Base-by-base conservation (phyloP, 2,888 invertebrate genomes). In the Tetragonula carbonaria region DNA sequence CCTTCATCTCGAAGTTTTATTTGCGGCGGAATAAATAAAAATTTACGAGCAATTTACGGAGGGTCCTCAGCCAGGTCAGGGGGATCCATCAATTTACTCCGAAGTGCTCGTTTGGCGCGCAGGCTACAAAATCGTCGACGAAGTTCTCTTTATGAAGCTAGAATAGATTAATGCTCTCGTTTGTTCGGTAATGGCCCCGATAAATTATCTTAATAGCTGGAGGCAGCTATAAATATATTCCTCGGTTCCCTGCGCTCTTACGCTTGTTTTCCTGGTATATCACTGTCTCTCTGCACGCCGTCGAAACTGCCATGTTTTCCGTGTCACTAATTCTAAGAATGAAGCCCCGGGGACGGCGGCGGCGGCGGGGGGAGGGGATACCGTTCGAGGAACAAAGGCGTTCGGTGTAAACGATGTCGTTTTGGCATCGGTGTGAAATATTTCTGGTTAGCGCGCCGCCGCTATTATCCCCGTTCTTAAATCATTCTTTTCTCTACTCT, bases 161-260 rank as follows among this genome's bases (percentile, higher is more conserved):
- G 94, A 94, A 94, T 94, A 94, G 94, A 94, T 94, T 94, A 93
- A 94, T 94, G 94, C 91, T 92, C 94, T 94, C 94, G 93, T 94
- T 94, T 93, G 94, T 94, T 94, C 93, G 92, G 93, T 93, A 94
- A 94, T 94, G 94, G 93, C 93, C 92, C 91, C 93, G 93, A 93
- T 94, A 94, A 94, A 94, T 94, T 93, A 94, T 94, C 93, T 94
- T 93, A 94, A 94, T 94, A 94, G 94, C 93, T 91, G 87, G 90
- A 90, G 91, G 89, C 88, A 88, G 88, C 94, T 94, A 94, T 94
- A 94, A 94, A 94, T 94, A 94, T 94, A 94, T 93, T 93, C 93
- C 91, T 90, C 90, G 85, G 89, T 88, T 90, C 90, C 90, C 90
- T 87, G 91, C 90, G 90, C 90, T 90, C 91, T 91, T 91, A 91